Evolutionary conservation across 1,140 invertebrate genomes (phyloP), one percentile per base, ranked within the genome.

Genomic region (Argopecten irradians): DNA sequence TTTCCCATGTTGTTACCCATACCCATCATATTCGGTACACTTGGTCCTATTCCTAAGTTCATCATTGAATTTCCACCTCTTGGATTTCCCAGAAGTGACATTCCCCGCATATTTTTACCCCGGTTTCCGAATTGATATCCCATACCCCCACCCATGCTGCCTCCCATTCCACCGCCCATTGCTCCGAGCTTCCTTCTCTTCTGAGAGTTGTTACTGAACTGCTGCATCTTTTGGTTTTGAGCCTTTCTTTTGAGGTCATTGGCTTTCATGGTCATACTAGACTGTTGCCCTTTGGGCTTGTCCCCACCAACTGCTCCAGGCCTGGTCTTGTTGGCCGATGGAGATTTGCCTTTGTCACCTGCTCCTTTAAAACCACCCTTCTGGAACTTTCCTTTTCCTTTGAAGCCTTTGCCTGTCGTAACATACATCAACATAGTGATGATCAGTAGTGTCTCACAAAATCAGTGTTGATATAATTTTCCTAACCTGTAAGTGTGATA

Each of bases 371-470:
- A 71, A 71, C 55, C 55, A 28, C 55, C 55, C 55, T 71, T 71
- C 55, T 71, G 55, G 55, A 28, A 71, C 55, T 71, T 71, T 71
- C 55, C 55, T 71, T 71, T 71, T n/a, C 55, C 55, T 71, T 71
- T 71, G n/a, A 71, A 71, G 13, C 55, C 55, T 71, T 71, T 71
- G n/a, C 55, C 55, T 71, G 55, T 71, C 16, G 2, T 71, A 46
- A 46, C 43, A 46, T 19, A 55, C 16, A 55, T n/a, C n/a, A n/a
- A n/a, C n/a, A n/a, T n/a, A n/a, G n/a, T n/a, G n/a, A n/a, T n/a
- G n/a, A n/a, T n/a, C n/a, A n/a, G n/a, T n/a, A n/a, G n/a, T n/a
- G n/a, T n/a, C n/a, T n/a, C n/a, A n/a, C n/a, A n/a, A n/a, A n/a
- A n/a, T n/a, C n/a, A n/a, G n/a, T n/a, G n/a, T n/a, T n/a, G n/a